phyloP scores from a whole-genome alignment of 1,140 invertebrate genomes.

The Drosophila prosaltans region DNA sequence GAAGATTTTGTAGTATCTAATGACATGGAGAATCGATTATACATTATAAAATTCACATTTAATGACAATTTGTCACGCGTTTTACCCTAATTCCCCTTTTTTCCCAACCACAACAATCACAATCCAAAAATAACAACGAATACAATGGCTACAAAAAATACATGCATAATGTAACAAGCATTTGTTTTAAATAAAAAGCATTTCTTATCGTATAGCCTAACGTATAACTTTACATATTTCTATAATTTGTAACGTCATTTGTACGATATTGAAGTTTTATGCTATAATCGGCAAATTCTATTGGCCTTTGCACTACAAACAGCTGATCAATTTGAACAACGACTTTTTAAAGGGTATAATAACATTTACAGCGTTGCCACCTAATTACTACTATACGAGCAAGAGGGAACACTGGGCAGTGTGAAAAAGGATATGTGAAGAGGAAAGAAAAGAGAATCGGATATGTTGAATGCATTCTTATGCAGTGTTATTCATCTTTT shows the following conservation, averaged over 20 bases:
- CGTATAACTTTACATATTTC: no score
- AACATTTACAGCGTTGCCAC: background rate
- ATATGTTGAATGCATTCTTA: constrained; percentile 5
- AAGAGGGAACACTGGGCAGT: no score
- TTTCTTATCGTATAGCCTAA: no score
- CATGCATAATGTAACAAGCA: no score
- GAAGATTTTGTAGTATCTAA: constrained; percentile 37
- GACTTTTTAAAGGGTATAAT: no score
- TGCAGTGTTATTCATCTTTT: background rate
- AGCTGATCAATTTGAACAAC: no score
- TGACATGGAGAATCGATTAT: constrained; percentile 68
- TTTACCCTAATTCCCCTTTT: background rate
- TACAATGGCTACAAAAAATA: constrained; percentile 33
- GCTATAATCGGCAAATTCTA: no score
- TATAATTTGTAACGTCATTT: no score
- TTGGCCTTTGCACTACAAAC: no score
- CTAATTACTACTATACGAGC: background rate
- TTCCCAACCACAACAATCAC: constrained; percentile 18
- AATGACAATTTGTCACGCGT: constrained; percentile 63
- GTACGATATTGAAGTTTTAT: no score
- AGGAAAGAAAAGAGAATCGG: background rate
- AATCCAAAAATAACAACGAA: constrained; percentile 29
- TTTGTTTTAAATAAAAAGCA: no score
- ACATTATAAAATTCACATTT: constrained; percentile 53
- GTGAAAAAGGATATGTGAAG: background rate